Evolutionary conservation across 1,140 invertebrate genomes (phyloP), one percentile per base, ranked within the genome.

Genomic region (Frieseomelitta varia): DNA sequence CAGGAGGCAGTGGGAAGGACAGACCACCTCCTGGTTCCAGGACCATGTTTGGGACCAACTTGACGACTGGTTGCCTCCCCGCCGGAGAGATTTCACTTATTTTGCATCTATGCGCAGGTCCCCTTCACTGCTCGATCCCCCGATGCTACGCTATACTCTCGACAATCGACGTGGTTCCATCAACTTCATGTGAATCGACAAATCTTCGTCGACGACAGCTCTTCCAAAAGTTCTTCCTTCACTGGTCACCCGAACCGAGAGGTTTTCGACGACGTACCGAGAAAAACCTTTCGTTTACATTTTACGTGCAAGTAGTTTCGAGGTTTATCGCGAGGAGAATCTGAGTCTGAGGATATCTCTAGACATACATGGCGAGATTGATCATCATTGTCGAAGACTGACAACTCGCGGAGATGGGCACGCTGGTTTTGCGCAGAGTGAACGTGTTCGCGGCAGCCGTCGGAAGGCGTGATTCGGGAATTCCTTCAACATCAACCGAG

Each of bases 41-140:
- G 79, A 95, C 94, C 94, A 95, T 95, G 88, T 94, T 95, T 34
- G 94, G 94, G 92, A 94, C 94, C 94, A 95, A 92, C 91, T 91
- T 90, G 88, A 85, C 81, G 83, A 79, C n/a, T 81, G 72, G n/a
- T 34, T 47, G 63, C 80, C 84, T 87, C 87, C 85, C 85, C 83
- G 24, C 30, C 39, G 87, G 88, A 90, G 79, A 86, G 82, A 65
- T 77, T 73, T 88, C 87, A 87, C 65, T 90, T 67, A 56, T 30
- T 74, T 84, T 72, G 85, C 89, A 90, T 90, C 73, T 86, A 89
- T 58, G 30, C 30, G 30, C 30, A 30, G 30, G 30, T 30, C 2
- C 30, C n/a, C n/a, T n/a, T n/a, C n/a, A n/a, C n/a, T n/a, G n/a
- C n/a, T n/a, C n/a, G n/a, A n/a, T n/a, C n/a, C n/a, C n/a, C 30